Evolutionary conservation across 2,797 vertebrate genomes (phyloP), one percentile per base, ranked within the genome.

Genomic region (Coranthus polyacanthus): DNA sequence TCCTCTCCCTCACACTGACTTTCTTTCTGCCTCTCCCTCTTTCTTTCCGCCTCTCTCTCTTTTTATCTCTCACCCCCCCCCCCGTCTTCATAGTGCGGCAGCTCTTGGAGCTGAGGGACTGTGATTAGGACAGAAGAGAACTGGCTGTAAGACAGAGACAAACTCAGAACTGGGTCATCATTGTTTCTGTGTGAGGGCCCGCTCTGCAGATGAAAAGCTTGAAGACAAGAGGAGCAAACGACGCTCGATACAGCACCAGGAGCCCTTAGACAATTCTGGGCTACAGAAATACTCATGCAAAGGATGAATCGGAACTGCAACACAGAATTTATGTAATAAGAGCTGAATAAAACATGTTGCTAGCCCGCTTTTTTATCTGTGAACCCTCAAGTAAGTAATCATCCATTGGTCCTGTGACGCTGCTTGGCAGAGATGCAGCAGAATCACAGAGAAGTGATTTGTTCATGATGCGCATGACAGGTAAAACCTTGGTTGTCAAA

Each of bases 81-180:
- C 44, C 42, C 45, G 72, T 84, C 87, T 90, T 75, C 72, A 74
- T 86, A 78, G 75, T 18, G 36, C 72, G 2, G 89, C 81, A 89
- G 80, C 85, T 83, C 73, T 66, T 17, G 17, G 76, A 86, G 88
- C 87, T 73, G 55, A 82, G 86, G 88, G 87, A 91, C 87, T 87
- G 45, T 90, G 92, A 91, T 91, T 92, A 92, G 88, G 90, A 91
- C 88, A 83, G 89, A 85, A 82, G 79, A 90, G 86, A 92, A 88
- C 88, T 84, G 86, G 86, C 85, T 88, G 86, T 83, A 84, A 90
- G 86, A 90, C 83, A 83, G 81, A 88, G 79, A 85, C 78, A 89
- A 86, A 91, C 87, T 80, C 79, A 88, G 84, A 92, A 93, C 76
- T 90, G 87, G 92, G 92, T 92, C 91, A 92, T 91, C 90, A 89